Conservation (phyloP, 2,113 vertebrate genomes). For the Myotis davidii region DNA sequence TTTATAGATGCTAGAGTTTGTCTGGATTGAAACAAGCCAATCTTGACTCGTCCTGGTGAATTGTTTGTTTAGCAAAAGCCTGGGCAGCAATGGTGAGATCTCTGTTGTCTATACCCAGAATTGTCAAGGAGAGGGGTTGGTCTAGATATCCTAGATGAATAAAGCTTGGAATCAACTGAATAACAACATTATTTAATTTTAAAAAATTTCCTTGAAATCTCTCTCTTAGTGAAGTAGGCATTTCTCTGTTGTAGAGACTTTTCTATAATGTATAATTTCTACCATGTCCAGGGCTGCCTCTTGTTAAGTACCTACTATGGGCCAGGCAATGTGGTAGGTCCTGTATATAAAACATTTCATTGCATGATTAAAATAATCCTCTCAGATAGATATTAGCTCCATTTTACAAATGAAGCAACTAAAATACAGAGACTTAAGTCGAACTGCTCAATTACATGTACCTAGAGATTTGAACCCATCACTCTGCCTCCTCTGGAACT, state of each 20-base stretch:
- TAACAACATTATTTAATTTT: background rate
- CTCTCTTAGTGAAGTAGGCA: background rate
- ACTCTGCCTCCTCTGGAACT: background rate
- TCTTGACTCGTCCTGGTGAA: background rate
- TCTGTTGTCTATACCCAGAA: background rate
- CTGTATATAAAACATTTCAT: background rate
- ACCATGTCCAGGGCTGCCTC: background rate
- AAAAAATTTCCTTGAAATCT: background rate
- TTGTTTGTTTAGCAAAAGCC: background rate
- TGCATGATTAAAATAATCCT: background rate
- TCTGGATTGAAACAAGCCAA: background rate
- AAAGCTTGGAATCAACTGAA: background rate
- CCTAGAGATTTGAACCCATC: background rate
- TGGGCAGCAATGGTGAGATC: background rate
- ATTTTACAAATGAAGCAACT: background rate
- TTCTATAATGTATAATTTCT: background rate
- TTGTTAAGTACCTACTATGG: background rate
- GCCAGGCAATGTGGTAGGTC: background rate
- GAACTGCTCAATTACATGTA: background rate
- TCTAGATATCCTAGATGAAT: background rate
- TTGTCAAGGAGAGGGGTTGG: background rate
- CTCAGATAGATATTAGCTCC: background rate
- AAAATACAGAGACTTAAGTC: background rate
- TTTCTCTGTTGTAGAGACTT: background rate
- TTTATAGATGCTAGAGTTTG: background rate